These are phyloP conservation scores for Opisthocomus hoazin DNA, from an alignment of 2,113 vertebrate species.

Conservation along the genomic window DNA sequence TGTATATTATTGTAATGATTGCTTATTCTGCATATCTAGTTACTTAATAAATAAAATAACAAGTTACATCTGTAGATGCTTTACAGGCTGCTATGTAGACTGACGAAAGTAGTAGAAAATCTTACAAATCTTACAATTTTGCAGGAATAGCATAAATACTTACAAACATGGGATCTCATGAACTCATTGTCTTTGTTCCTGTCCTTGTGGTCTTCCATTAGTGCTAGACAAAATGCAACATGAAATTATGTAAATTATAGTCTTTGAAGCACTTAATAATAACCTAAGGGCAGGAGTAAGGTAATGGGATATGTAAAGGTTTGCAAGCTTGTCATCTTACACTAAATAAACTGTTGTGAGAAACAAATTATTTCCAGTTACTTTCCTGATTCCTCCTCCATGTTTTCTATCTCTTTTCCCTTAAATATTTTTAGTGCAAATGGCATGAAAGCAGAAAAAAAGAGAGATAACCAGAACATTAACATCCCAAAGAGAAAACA, in stretches of 20 bases:
- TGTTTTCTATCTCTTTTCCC: not conserved
- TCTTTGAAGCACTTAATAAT: conserved; percentile 56
- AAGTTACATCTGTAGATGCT: conserved; percentile 16
- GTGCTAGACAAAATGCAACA: conserved; percentile 19
- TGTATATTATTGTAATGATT: not conserved
- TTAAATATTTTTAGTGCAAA: not conserved
- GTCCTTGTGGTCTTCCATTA: conserved; percentile 30
- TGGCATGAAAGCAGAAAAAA: not conserved
- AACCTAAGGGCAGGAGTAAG: conserved; percentile 46
- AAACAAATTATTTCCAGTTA: conserved; percentile 5
- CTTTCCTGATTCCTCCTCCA: not conserved
- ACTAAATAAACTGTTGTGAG: conserved; percentile 39
- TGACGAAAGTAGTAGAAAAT: conserved; percentile 54
- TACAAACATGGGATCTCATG: conserved; percentile 23
- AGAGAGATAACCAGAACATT: not conserved
- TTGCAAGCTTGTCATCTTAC: not conserved
- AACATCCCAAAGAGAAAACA: not conserved
- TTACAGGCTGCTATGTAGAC: conserved; percentile 41
- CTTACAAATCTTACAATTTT: not conserved
- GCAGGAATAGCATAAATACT: conserved; percentile 6
- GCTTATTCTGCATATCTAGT: not conserved
- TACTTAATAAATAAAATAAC: conserved; percentile 30
- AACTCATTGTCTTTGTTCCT: conserved; percentile 21
- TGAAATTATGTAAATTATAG: conserved; percentile 40
- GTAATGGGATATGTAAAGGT: conserved; percentile 40